Evolutionary conservation across 2,888 invertebrate species (phyloP).

Genomic region (Dolichomitus sp.): DNA sequence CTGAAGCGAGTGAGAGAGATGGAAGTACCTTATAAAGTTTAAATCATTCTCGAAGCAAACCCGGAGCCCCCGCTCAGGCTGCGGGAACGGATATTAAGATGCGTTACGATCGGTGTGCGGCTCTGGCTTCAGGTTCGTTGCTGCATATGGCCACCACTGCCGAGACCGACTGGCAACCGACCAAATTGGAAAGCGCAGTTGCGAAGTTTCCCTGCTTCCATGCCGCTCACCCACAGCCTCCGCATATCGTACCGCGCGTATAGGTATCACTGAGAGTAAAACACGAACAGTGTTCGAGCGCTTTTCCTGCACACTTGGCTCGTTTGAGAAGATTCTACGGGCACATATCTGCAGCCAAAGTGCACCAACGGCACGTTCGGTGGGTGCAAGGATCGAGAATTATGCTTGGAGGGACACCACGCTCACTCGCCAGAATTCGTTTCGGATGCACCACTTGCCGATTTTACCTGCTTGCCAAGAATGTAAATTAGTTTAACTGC

Average conservation of each 20-base stretch:
- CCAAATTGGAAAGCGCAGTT: slow-evolving; percentile 83
- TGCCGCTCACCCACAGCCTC: slow-evolving; percentile 59
- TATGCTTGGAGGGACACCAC: slow-evolving; percentile 44
- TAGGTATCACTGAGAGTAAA: slow-evolving; percentile 49
- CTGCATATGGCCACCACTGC: slow-evolving; percentile 68
- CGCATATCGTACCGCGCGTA: slow-evolving; percentile 32
- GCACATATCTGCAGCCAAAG: slow-evolving; percentile 37
- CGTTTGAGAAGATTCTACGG: slow-evolving; percentile 61
- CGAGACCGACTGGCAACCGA: slow-evolving; percentile 79
- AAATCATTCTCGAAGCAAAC: slow-evolving; percentile 74
- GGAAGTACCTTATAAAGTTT: slow-evolving; percentile 75
- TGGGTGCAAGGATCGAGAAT: slow-evolving; percentile 57
- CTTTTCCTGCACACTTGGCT: slow-evolving; percentile 61
- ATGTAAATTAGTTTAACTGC: slow-evolving; percentile 57
- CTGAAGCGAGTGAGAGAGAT: slow-evolving; percentile 47
- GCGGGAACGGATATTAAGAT: slow-evolving; percentile 79
- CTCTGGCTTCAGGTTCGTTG: slow-evolving; percentile 68
- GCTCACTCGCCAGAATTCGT: slow-evolving; percentile 49
- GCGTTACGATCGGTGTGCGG: slow-evolving; percentile 74
- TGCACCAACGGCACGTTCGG: slow-evolving; percentile 60
- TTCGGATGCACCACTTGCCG: slow-evolving; percentile 64
- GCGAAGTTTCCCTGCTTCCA: slow-evolving; percentile 74
- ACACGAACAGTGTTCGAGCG: slow-evolving; percentile 48
- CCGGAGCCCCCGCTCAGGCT: slow-evolving; percentile 50
- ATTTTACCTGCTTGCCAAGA: slow-evolving; percentile 63